Conservation (phyloP, 2,113 vertebrate species). For the Vulpes vulpes region DNA sequence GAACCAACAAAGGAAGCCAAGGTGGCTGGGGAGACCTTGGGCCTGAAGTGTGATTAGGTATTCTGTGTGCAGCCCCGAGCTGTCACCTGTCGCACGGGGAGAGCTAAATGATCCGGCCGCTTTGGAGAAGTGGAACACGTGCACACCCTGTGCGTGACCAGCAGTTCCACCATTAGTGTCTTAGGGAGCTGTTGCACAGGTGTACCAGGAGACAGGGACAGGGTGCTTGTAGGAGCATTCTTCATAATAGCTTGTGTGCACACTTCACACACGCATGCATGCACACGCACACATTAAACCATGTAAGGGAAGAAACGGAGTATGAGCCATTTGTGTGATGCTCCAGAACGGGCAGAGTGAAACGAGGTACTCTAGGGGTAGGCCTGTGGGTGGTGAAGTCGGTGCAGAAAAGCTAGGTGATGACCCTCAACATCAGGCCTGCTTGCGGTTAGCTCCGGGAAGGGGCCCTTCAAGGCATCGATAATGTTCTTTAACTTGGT, state of each 20-base stretch:
- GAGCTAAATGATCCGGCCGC: accelerated
- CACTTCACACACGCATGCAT: no score
- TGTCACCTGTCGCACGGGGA: accelerated
- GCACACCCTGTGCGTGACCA: neutral
- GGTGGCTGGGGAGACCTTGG: neutral
- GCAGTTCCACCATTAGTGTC: accelerated
- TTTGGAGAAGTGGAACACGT: neutral
- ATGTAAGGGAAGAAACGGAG: neutral
- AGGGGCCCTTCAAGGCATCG: neutral
- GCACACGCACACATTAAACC: no score
- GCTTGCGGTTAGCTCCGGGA: neutral
- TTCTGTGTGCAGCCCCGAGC: neutral
- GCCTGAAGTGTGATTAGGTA: neutral
- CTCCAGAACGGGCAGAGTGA: neutral
- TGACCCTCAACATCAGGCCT: neutral
- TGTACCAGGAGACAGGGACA: neutral
- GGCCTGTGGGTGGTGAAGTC: accelerated
- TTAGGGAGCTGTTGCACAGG: neutral
- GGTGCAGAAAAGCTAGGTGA: neutral
- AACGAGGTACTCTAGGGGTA: accelerated
- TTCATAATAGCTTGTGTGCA: accelerated
- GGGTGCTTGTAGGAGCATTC: neutral
- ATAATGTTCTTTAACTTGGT: neutral
- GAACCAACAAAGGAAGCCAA: neutral
- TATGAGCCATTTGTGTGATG: neutral